Base-by-base conservation (phyloP, 1,140 invertebrate species). In the Bombus sibiricus region DNA sequence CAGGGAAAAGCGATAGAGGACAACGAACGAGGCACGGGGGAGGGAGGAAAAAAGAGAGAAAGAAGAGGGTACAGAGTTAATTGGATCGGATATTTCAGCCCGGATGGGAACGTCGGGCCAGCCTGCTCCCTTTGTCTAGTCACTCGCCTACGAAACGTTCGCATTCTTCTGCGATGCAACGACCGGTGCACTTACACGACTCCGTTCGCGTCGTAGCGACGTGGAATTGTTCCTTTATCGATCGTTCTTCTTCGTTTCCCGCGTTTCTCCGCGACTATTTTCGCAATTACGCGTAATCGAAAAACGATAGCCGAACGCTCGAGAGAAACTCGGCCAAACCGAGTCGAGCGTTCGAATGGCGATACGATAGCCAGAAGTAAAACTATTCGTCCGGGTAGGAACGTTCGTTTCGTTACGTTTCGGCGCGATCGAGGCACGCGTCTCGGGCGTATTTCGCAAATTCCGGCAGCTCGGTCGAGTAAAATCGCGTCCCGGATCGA, bases 31-130 rank as follows among this genome's bases (percentile, higher is more conserved):
- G 41, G 13, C 1, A 5, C 22, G 34, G 22, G 81, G 37, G 68
- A 32, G 6, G 12, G 66, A 59, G 12, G 47, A 71, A 81, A 34
- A 77, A 25, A 59, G 81, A 64, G 47, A 39, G 57, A 32, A n/a
- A 12, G 66, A 37, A 13, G 64, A 79, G 57, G 72, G 68, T 77
- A 79, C 80, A 75, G 73, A 68, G 86, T 91, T 90, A 91, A 90
- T 88, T 86, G 89, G 81, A 89, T 91, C 86, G 81, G 85, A 86
- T 82, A 91, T 90, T 92, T 91, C 83, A 90, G 86, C 75, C 78
- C 75, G 81, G 87, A 78, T 77, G 81, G 79, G 81, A 89, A 84
- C 83, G 86, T 79, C 88, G 80, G 77, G 37, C 85, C 68, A 81
- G 79, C 77, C 83, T 72, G 76, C 71, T 90, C 82, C 87, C 81